Conservation (phyloP, 1,140 invertebrate species). For the Zaprionus camerounensis region DNA sequence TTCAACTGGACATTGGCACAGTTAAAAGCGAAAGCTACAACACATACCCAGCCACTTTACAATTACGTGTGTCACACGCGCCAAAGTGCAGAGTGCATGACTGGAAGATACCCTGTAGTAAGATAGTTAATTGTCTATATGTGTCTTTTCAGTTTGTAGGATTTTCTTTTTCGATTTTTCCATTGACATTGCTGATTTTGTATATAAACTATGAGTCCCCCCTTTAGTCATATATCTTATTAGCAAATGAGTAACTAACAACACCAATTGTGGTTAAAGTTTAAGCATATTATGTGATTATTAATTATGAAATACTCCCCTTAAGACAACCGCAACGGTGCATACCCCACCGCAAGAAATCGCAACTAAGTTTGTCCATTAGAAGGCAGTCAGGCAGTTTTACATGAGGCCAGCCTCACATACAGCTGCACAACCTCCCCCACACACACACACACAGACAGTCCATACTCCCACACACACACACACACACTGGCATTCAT, state of each 20-base stretch:
- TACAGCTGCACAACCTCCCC: neutral
- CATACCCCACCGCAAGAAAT: neutral
- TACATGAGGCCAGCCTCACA: constrained; percentile 1
- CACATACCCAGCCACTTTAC: constrained; percentile 60
- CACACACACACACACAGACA: neutral
- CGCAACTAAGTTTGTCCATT: neutral
- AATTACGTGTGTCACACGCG: constrained; percentile 49
- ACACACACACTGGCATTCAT: neutral
- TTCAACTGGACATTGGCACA: constrained; percentile 42
- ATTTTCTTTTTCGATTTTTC: neutral
- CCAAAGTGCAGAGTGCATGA: neutral
- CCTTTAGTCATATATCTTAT: neutral
- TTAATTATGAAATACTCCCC: neutral
- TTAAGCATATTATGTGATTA: neutral
- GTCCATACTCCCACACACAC: constrained; percentile 5
- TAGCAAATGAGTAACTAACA: no score
- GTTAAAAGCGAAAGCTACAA: constrained; percentile 70
- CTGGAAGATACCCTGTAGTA: neutral
- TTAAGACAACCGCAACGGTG: neutral
- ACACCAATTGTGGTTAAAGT: neutral
- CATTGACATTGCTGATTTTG: neutral
- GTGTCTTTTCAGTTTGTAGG: no score
- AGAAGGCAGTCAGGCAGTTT: constrained; percentile 4
- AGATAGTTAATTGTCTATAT: neutral
- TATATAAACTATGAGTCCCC: no score